A percentile compares a stretch with the other conserved stretches of the same genome.
phyloP scores from a whole-genome alignment of 2,888 invertebrate species.

The Acanthosepion pharaonis region DNA sequence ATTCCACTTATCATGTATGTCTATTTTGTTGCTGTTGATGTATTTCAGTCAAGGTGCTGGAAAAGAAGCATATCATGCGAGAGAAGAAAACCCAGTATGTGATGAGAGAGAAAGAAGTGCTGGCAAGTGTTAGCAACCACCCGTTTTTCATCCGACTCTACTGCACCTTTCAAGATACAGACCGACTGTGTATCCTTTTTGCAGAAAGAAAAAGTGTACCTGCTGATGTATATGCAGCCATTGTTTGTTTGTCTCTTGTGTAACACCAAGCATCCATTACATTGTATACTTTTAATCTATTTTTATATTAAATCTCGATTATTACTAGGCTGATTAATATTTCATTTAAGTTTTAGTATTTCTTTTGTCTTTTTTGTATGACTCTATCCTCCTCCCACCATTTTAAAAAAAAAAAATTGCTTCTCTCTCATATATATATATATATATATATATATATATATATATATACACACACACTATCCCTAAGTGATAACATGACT shows the following conservation, averaged over 20 bases:
- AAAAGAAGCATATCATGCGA: slow-evolving; percentile 92
- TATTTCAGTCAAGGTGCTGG: slow-evolving; percentile 94
- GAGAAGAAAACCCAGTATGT: slow-evolving; percentile 95
- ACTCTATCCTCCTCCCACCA: too few relatives aligned
- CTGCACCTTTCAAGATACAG: slow-evolving; percentile 96
- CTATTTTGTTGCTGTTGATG: neutral
- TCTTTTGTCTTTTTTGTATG: too few relatives aligned
- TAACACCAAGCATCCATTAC: neutral
- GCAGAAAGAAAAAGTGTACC: neutral
- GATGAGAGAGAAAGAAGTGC: slow-evolving; percentile 93
- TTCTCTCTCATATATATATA: too few relatives aligned
- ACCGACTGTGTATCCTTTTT: slow-evolving; percentile 83
- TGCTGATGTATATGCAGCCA: neutral
- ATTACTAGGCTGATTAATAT: too few relatives aligned
- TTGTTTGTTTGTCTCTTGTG: neutral
- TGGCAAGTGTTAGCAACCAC: slow-evolving; percentile 83
- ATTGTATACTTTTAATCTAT: neutral
- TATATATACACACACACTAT: too few relatives aligned
- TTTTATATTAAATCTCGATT: too few relatives aligned
- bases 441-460: too few relatives aligned
- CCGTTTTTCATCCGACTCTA: slow-evolving; percentile 94
- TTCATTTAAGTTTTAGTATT: too few relatives aligned
- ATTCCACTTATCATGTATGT: neutral
- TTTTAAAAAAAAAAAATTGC: too few relatives aligned
- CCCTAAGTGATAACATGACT: too few relatives aligned